Evolutionary conservation across 2,797 vertebrate genomes (phyloP), one percentile per base, ranked within the genome.

Genomic region (Antrozous pallidus): DNA sequence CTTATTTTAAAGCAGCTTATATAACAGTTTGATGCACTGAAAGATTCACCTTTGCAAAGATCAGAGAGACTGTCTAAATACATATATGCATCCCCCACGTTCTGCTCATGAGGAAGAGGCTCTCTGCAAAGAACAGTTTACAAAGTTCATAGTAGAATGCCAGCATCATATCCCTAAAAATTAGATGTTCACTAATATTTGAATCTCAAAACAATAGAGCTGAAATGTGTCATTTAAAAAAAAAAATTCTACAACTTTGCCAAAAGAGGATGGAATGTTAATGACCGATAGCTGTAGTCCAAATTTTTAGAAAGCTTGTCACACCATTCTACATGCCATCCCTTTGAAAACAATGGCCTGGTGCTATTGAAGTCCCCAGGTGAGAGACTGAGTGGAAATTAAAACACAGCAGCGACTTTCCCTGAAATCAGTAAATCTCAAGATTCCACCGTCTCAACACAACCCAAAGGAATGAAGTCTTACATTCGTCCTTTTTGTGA

Each of bases 371-470:
- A 91, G 65, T 69, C 8, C 54, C 14, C 7, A 93, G 22, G 8
- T 82, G 77, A 85, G 31, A 49, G 73, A 75, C 75, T 78, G 17
- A 61, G 54, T 92, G 38, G 74, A 93, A 88, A 75, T 54, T 8
- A 80, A 77, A 80, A 82, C 61, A 84, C 22, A 95, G 61, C 49
- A 73, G 47, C 26, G 5, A 45, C 69, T 14, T 86, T 51, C 40
- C 49, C 33, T 82, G 54, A 96, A 91, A 78, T 61, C 83, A 82
- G 36, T 79, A 91, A 82, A 86, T 86, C 38, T 58, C 73, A 73
- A 33, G 31, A 71, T 49, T 73, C 47, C 56, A 67, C 69, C 47
- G 11, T 65, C 42, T 81, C 3, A 33, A 71, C 56, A 51, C 26
- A 73, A 47, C 18, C 40, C 63, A 17, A 61, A 54, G 45, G 80